Evolutionary conservation across 2,797 vertebrate species (phyloP), one percentile per base, ranked within the genome.

Genomic region (Mionectes olivaceus): DNA sequence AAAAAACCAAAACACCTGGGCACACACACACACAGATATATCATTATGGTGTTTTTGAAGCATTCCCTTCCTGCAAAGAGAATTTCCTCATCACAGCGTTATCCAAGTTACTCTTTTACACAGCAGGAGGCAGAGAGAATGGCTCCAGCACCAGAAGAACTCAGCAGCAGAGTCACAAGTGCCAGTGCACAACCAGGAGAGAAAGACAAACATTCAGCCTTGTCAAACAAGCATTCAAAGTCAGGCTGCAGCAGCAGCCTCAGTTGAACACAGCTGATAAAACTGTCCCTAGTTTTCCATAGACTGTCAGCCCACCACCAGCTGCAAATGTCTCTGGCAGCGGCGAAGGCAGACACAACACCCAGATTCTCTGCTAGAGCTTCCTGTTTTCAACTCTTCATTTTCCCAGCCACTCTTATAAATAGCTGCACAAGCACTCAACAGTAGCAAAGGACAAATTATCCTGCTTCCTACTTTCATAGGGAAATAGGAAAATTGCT

Each of bases 271-370:
- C 32, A 46, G 35, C 25, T 19, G 14, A 10, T 27, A 5, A 13
- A 43, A 19, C 28, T 3, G 1, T 3, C 35, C 8, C 22, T 17
- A 6, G 13, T 27, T 35, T 41, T 16, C 35, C 27, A 0, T 1
- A 1, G 5, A 10, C 30, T 10, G 6, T 32, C 71, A 50, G 46
- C 53, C 33, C 22, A 49, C 9, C 15, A 2, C 1, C 56, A 44
- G 23, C 47, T 28, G 24, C 47, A 37, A 60, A 2, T 1, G 2
- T 46, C 35, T 78, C 52, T 15, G 60, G 19, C 39, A 10, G 7
- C 1, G 5, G 23, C 53, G 32, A 25, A 33, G 13, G 18, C 39
- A 37, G 16, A 21, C 33, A 9, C 44, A 16, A 52, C 30, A 30
- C 14, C 19, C 33, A 30, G 35, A 16, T 13, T n/a, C 43, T 57